These are phyloP conservation scores for Ameiurus melas DNA, from an alignment of 2,113 vertebrate genomes.

Conservation along the genomic window DNA sequence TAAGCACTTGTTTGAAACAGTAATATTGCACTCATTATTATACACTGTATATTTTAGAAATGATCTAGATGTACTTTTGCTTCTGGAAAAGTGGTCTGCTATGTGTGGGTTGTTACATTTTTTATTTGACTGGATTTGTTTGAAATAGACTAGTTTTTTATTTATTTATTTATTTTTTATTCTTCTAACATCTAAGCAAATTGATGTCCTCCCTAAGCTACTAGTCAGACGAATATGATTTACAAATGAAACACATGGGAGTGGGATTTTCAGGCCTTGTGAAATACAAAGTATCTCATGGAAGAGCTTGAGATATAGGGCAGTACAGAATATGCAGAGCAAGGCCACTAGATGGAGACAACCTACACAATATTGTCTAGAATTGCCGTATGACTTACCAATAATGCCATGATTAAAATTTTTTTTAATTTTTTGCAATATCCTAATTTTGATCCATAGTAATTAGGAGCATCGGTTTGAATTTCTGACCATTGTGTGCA, in stretches of 20 bases:
- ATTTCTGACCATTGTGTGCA: background rate
- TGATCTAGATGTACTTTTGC: background rate
- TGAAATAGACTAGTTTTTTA: background rate
- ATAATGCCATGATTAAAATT: background rate
- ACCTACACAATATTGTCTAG: slow-evolving; percentile 18
- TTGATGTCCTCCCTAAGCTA: background rate
- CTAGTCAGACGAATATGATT: background rate
- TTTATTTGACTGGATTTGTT: background rate
- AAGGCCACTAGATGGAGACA: slow-evolving; percentile 53
- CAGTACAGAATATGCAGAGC: background rate
- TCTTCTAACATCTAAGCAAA: background rate
- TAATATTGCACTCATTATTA: background rate
- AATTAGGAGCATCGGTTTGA: background rate
- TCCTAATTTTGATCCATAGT: background rate
- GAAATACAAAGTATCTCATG: background rate
- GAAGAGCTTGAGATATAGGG: background rate
- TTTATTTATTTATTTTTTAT: too few relatives aligned
- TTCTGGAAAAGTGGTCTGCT: background rate
- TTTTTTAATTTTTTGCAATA: slow-evolving; percentile 8
- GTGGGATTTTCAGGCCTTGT: background rate
- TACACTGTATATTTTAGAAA: background rate
- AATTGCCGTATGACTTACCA: background rate
- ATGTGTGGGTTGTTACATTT: background rate
- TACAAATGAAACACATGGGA: background rate
- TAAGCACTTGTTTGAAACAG: background rate